phyloP scores from a whole-genome alignment of 1,140 invertebrate species.

The Ditylenchus dipsaci region DNA sequence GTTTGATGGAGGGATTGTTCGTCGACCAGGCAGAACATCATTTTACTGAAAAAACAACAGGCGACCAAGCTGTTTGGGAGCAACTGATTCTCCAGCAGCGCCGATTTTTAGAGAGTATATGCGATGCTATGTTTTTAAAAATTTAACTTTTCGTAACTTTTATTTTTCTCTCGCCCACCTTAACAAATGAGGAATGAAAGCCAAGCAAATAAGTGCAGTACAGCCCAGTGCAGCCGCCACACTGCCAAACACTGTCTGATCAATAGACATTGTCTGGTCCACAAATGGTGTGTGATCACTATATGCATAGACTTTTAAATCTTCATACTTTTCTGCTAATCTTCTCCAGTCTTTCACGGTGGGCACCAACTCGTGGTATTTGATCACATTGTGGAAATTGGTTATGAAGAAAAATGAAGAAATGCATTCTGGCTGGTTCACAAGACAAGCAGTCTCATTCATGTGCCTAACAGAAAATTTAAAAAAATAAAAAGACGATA shows the following conservation, averaged over 20 bases:
- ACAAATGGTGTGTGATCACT: conserved; percentile 57
- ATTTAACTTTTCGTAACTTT: too few species aligned
- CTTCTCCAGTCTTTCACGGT: conserved; percentile 52
- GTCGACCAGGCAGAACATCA: too few species aligned
- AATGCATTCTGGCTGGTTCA: conserved; percentile 49
- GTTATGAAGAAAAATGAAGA: conserved; percentile 54
- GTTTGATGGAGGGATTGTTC: too few species aligned
- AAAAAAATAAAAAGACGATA: not conserved
- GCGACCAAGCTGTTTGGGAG: too few species aligned
- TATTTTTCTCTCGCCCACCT: conserved; percentile 15
- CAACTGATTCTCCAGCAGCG: too few species aligned
- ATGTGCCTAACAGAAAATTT: not conserved
- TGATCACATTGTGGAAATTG: conserved; percentile 54
- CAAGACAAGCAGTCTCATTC: conserved; percentile 47
- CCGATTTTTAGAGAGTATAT: too few species aligned
- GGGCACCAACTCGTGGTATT: conserved; percentile 55
- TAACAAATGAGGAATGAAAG: conserved; percentile 61
- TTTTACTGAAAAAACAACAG: too few species aligned
- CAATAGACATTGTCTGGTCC: conserved; percentile 56
- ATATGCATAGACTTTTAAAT: conserved; percentile 52
- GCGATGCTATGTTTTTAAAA: too few species aligned
- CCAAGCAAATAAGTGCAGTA: conserved; percentile 59
- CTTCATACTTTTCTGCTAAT: conserved; percentile 48
- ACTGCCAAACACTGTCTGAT: conserved; percentile 49
- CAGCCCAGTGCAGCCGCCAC: conserved; percentile 59